Evolutionary conservation across 2,113 vertebrate genomes (phyloP), one percentile per base, ranked within the genome.

Genomic region (Syngnathoides biaculeatus): DNA sequence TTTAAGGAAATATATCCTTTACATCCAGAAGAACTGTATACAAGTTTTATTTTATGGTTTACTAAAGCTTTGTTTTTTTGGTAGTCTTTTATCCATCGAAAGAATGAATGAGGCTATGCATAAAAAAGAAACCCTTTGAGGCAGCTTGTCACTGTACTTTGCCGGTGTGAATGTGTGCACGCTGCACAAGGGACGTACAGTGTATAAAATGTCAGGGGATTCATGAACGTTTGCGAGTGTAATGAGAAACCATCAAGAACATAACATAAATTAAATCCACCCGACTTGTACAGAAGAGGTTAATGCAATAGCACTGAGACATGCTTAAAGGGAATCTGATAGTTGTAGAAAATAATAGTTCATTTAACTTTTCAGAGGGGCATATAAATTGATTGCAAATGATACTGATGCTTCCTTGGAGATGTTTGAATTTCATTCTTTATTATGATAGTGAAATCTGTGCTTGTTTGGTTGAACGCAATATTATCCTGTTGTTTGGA

Each of bases 141-240:
- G n/a, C n/a, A n/a, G n/a, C n/a, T n/a, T n/a, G n/a, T n/a, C n/a
- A n/a, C n/a, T n/a, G n/a, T n/a, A n/a, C n/a, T n/a, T n/a, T n/a
- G n/a, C n/a, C n/a, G n/a, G n/a, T n/a, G n/a, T n/a, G n/a, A n/a
- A n/a, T n/a, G n/a, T n/a, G n/a, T n/a, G n/a, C n/a, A n/a, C n/a
- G n/a, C n/a, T n/a, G n/a, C n/a, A n/a, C n/a, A n/a, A n/a, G n/a
- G n/a, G n/a, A n/a, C n/a, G n/a, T n/a, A n/a, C n/a, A n/a, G n/a
- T n/a, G n/a, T n/a, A n/a, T n/a, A n/a, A n/a, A n/a, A n/a, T n/a
- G n/a, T n/a, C n/a, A n/a, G n/a, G n/a, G n/a, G n/a, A n/a, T n/a
- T n/a, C n/a, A n/a, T n/a, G n/a, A n/a, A n/a, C n/a, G n/a, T 74
- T 35, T 61, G 35, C 11, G 38, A 45, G 10, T 60, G 62, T 57